These are phyloP conservation scores for Plebejus anna DNA, from an alignment of 2,888 invertebrate genomes.

Conservation along the genomic window DNA sequence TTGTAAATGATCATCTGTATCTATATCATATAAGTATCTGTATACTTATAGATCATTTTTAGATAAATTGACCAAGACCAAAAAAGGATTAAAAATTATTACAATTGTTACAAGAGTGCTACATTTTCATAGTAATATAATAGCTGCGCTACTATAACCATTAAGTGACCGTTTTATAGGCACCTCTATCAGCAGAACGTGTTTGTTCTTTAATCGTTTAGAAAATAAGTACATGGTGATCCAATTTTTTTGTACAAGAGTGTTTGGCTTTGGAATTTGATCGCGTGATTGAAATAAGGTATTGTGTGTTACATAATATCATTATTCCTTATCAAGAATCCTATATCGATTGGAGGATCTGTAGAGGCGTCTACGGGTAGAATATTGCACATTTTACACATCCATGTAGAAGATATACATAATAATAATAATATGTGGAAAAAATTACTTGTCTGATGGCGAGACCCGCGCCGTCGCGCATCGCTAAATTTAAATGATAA, in stretches of 20 bases:
- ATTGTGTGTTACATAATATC: background rate
- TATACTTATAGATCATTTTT: background rate
- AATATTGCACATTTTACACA: too few relatives aligned
- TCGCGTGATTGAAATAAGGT: slow-evolving; percentile 10
- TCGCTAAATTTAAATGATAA: background rate
- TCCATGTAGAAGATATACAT: too few relatives aligned
- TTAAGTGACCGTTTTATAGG: background rate
- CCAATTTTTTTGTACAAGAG: slow-evolving; percentile 4
- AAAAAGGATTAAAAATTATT: background rate
- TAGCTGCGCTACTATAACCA: background rate
- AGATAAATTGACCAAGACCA: background rate
- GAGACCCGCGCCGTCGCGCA: too few relatives aligned
- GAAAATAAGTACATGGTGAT: slow-evolving; percentile 4
- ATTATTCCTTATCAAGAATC: too few relatives aligned
- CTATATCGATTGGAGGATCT: too few relatives aligned
- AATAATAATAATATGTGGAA: too few relatives aligned
- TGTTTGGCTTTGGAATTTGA: slow-evolving; percentile 14
- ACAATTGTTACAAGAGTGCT: background rate
- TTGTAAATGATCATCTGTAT: background rate
- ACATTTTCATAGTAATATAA: background rate
- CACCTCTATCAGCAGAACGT: background rate
- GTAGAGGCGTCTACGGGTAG: too few relatives aligned
- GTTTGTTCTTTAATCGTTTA: slow-evolving; percentile 9
- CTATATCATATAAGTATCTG: too few relatives aligned
- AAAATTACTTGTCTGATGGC: too few relatives aligned